Base-by-base conservation (phyloP, 1,140 invertebrate genomes). In the Planococcus citri region DNA sequence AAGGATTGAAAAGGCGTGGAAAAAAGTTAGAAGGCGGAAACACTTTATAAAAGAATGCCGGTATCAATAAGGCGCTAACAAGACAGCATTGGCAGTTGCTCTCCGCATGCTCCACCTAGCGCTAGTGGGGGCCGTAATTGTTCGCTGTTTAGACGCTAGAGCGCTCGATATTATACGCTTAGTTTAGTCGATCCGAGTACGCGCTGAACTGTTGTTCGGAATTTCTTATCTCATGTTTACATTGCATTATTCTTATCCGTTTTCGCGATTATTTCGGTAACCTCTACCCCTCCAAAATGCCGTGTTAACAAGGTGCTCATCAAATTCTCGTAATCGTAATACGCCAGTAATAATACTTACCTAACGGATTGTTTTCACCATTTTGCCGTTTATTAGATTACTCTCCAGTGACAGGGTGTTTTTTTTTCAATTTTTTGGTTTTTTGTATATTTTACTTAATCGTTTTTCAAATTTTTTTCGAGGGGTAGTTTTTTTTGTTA, bases 251-350 rank as follows among this genome's bases (percentile, higher is more conserved):
- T 24, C 60, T 64, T 64, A 64, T 64, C 21, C 25, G 25, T 27
- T 64, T 64, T 64, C 60, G 60, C 60, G 60, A 64, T 25, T 64
- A 64, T 64, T 64, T 64, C 60, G 60, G 22, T 27, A 51, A 24
- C 60, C 60, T 25, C 60, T 24, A 25, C 60, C 60, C 60, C 60
- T 64, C 60, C 60, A 24, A 27, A 27, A 64, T 64, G 22, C 25
- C 60, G 60, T 64, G 60, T 64, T 64, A 64, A 64, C 60, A 64
- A 64, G 22, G 60, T 64, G 60, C 25, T 64, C 25, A 64, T 64
- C 60, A 64, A 64, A 64, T 64, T 64, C 60, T 25, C 60, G 10
- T 51, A 20, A 51, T 25, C 60, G 10, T 51, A 20, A 51, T 51
- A 51, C 41, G 3, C 12, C 10, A 20, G 22, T 64, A 20, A 60